Base-by-base conservation (phyloP, 1,140 invertebrate species). In the Atta cephalotes region DNA sequence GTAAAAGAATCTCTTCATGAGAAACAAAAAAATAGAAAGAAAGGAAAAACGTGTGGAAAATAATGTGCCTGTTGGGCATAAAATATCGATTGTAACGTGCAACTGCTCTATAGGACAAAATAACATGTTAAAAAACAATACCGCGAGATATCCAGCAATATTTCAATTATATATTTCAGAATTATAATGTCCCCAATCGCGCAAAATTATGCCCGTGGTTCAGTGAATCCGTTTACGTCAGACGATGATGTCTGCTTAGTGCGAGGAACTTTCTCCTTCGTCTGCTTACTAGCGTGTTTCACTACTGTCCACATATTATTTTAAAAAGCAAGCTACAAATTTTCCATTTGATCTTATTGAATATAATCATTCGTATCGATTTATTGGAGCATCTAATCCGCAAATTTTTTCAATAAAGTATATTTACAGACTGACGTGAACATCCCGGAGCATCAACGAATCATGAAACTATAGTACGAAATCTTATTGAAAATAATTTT, bases 171-270 rank as follows among this genome's bases (percentile, higher is more conserved):
- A 25, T 25, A 25, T 25, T 25, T 56, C 51, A 39, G 18, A 71
- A 71, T 71, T 71, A 49, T 35, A 71, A 28, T n/a, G 56, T 72
- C 35, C 12, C 53, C 79, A 74, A 62, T 62, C 18, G 80, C 53
- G 53, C 68, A 18, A 80, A 70, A 25, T 62, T 51, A 66, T 21
- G 45, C 51, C 35, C 18, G 25, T 16, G 56, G 21, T 39, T 45
- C 68, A 82, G 56, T 74, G 53, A 25, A 49, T 12, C 35, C 18
- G 25, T 28, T 49, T 81, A 71, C 60, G 79, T 72, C 79, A 39
- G 66, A 81, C 65, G 25, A n/a, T 49, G 25, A 45, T 10, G 56
- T 74, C 25, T 14, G 39, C 53, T 56, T 53, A 45, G 53, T 68
- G 56, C 53, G 18, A 45, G 12, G 1, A n/a, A 31, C 49, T 72